Evolutionary conservation across 1,140 invertebrate genomes (phyloP), one percentile per base, ranked within the genome.

Genomic region (Leguminivora glycinivorella): DNA sequence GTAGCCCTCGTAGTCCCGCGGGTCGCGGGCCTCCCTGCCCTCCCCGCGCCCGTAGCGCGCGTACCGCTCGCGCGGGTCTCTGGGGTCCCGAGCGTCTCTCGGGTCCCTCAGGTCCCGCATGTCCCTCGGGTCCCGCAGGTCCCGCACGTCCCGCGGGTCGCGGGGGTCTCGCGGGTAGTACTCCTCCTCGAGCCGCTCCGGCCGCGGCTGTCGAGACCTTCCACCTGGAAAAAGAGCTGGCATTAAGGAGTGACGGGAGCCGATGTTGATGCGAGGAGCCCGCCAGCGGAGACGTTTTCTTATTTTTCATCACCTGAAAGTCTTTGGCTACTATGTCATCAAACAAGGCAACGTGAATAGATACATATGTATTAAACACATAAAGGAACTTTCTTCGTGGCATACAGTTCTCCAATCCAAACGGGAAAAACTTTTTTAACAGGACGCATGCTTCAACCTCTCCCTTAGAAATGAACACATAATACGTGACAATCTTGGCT

Each of bases 131-230:
- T 89, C 47, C 19, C 47, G 47, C 47, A 22, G 47, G 6, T 43
- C 40, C 14, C 40, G 40, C 40, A 43, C 4, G n/a, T 43, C 40
- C 40, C 40, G 86, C 31, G 79, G 80, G 70, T 91, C 90, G 70
- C 87, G 87, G 70, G 82, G 78, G 75, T 88, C 87, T 38, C 86
- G 84, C 68, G 87, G 80, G 77, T 92, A 92, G 73, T 91, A 91
- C 77, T 92, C 91, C 72, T 92, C 91, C 75, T 92, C 88, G 43
- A 89, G 81, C 6, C 90, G 84, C 76, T 89, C 89, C 70, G 85
- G 78, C 71, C 91, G 81, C 70, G 83, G 74, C 74, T 83, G 80
- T 66, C 85, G 83, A 71, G 84, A 80, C 76, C 91, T 79, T 73
- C 82, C 81, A 69, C 89, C 86, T 91, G 80, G 1, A 74, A 72